phyloP scores from a whole-genome alignment of 2,888 invertebrate species.

The Torymus aiolomorphi region DNA sequence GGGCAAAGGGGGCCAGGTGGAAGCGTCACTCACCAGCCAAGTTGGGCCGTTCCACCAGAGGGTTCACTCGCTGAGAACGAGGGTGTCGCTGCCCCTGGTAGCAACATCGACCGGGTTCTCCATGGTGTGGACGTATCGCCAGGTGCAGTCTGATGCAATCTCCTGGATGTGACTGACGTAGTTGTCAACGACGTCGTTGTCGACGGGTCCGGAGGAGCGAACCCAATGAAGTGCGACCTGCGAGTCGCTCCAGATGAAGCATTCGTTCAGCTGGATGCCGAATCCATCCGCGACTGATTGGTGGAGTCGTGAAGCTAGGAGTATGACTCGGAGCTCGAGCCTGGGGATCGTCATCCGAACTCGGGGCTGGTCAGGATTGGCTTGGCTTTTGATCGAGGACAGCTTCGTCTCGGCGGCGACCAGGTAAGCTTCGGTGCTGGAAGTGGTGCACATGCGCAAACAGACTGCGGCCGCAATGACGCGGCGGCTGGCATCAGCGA shows the following conservation, averaged over 20 bases:
- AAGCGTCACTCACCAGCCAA: too few relatives aligned
- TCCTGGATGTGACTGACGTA: constrained; percentile 34
- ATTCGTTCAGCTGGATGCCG: neutral
- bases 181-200: constrained; percentile 23
- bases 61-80: too few relatives aligned
- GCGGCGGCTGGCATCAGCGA: constrained; percentile 10
- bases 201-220: neutral
- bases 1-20: too few relatives aligned
- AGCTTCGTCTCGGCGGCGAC: constrained; percentile 14
- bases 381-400: constrained; percentile 1
- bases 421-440: neutral
- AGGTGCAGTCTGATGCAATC: neutral
- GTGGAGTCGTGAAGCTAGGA: neutral
- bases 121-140: constrained; percentile 9
- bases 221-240: constrained; percentile 22
- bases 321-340: neutral
- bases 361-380: neutral
- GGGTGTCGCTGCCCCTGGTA: constrained; percentile 2
- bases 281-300: neutral
- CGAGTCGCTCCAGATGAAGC: constrained; percentile 7
- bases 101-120: constrained; percentile 29
- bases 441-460: too few relatives aligned
- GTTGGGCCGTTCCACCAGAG: too few relatives aligned
- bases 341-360: constrained; percentile 20
- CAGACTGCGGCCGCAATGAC: neutral